Evolutionary conservation across 2,113 vertebrate genomes (phyloP).

Genomic region (Catharus bicknelli): DNA sequence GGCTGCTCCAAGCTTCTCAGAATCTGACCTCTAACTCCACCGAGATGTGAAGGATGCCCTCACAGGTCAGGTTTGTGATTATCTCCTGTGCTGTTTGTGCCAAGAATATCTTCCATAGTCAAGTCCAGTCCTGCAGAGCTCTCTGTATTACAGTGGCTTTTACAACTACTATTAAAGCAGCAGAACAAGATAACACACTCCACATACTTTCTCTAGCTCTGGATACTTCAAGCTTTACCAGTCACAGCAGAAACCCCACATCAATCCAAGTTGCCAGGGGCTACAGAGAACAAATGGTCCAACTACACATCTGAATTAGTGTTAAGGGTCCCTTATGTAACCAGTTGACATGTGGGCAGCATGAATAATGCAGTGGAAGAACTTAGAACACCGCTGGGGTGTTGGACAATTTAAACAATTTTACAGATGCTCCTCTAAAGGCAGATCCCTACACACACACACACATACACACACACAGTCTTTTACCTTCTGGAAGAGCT

Average conservation of each 20-base stretch:
- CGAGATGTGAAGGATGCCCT: constrained; percentile 25
- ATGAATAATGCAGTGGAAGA: neutral
- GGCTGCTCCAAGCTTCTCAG: neutral
- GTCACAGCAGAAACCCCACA: neutral
- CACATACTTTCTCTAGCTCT: neutral
- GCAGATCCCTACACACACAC: neutral
- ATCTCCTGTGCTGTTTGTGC: neutral
- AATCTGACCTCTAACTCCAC: neutral
- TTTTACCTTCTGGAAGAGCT: constrained; percentile 65
- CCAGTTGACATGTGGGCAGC: neutral
- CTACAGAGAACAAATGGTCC: neutral
- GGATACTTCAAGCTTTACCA: neutral
- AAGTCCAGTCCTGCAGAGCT: neutral
- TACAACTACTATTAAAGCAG: neutral
- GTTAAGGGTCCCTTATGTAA: neutral
- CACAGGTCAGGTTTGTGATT: neutral
- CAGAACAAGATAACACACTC: neutral
- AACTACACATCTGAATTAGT: neutral
- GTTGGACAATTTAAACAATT: neutral
- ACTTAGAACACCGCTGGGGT: neutral
- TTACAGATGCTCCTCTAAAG: neutral
- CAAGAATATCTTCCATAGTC: neutral
- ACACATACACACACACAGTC: neutral
- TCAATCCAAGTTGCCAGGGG: neutral
- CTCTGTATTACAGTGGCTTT: neutral